Evolutionary conservation across 2,797 vertebrate species (phyloP), one percentile per base, ranked within the genome.

Genomic region (Sebastes oblongus): DNA sequence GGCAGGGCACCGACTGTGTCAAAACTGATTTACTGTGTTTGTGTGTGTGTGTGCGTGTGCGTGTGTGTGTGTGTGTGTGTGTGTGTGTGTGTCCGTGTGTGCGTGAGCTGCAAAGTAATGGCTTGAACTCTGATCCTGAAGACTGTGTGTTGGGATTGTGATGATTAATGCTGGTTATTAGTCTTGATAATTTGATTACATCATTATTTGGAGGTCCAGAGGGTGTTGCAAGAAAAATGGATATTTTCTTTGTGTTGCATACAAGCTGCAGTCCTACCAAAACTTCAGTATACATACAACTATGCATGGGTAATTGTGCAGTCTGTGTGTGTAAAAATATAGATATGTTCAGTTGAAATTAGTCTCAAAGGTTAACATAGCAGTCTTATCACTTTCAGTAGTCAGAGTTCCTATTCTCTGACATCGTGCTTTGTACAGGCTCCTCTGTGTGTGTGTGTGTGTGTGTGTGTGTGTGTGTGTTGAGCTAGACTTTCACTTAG

Each of bases 91-190:
- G 42, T 46, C 6, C 16, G 42, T 46, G 42, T 18, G 42, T 46
- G 42, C 3, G 42, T 46, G 42, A 42, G 13, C 39, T 42, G 13
- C 34, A 22, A 14, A 58, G 16, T 50, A 69, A 55, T 50, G 55
- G 27, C 68, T 72, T 69, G 68, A 80, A 68, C 64, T 55, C 32
- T 70, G 66, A 81, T 72, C 75, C 68, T 29, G 66, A 66, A 77
- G 64, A 65, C 20, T 61, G 32, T 24, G 27, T 69, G 55, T 27
- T 71, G 22, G 24, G 24, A 65, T 62, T 54, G 5, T 66, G 59
- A 29, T 66, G 25, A 75, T 77, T 77, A 50, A 54, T 71, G 16
- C 14, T 24, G 24, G 39, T 73, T 76, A 46, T 66, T 77, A 46
- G 50, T 64, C 42, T 27, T 18, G 5, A 65, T 59, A 36, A 83